Conservation (phyloP, 2,888 invertebrate species). For the Drosophila meridiana region DNA sequence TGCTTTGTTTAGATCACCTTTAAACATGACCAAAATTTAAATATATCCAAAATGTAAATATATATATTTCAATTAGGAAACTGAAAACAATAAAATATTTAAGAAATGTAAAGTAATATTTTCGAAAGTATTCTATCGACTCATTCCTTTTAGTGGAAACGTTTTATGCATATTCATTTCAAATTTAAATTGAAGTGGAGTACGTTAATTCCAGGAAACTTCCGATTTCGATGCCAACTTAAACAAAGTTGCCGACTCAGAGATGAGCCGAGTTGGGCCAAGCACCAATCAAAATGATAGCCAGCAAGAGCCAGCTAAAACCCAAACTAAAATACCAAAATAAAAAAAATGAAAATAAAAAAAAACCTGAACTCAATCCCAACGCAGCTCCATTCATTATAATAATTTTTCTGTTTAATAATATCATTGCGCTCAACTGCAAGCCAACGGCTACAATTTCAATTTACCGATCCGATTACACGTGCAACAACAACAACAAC, state of each 20-base stretch:
- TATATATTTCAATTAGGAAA: no score
- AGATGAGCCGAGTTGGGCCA: background rate
- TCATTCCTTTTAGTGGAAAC: no score
- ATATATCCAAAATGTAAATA: no score
- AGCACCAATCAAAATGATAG: background rate
- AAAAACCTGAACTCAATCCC: constrained; percentile 39
- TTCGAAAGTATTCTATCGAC: no score
- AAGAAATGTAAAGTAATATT: no score
- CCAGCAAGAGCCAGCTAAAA: background rate
- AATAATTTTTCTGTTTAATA: constrained; percentile 76
- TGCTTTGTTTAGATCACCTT: no score
- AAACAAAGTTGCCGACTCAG: constrained; percentile 8
- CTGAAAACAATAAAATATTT: no score
- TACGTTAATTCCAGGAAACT: background rate
- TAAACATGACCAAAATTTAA: no score
- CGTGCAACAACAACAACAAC: constrained; percentile 66
- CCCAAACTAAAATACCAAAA: constrained; percentile 12
- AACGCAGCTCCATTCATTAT: constrained; percentile 74
- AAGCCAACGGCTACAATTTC: constrained; percentile 78
- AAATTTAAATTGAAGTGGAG: background rate
- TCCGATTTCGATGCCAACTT: background rate
- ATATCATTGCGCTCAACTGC: constrained; percentile 79
- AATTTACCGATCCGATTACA: constrained; percentile 76
- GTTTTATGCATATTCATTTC: no score
- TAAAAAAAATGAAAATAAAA: constrained; percentile 1